A percentile compares a stretch with the other conserved stretches of the same genome.
These are phyloP conservation scores for Bombus fervidus DNA, from an alignment of 1,140 invertebrate genomes.

Conservation along the genomic window DNA sequence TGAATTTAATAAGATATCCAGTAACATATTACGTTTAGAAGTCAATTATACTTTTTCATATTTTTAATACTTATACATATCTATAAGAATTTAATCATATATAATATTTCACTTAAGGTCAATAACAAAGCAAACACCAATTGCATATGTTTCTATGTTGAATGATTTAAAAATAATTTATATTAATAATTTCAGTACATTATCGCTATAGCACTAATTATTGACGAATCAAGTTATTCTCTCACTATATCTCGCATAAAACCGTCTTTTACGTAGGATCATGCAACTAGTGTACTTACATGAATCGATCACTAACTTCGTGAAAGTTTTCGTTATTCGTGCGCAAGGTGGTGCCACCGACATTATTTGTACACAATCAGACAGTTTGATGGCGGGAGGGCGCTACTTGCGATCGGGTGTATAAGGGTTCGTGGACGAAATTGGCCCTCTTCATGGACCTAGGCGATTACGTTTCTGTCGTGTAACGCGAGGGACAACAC, in stretches of 20 bases:
- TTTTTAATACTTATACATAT: no score
- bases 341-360: constrained; percentile 10
- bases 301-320: neutral
- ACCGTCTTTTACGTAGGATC: neutral
- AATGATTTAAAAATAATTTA: no score
- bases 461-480: constrained; percentile 1
- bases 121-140: no score
- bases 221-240: neutral
- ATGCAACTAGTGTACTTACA: neutral
- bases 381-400: constrained; percentile 26
- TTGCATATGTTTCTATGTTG: no score
- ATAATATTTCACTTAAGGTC: no score
- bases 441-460: constrained; percentile 15
- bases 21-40: neutral
- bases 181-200: neutral
- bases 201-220: neutral
- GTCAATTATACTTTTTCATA: neutral
- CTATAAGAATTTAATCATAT: no score
- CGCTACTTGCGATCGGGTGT: constrained; percentile 35
- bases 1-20: neutral
- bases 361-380: neutral
- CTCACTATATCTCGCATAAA: neutral
- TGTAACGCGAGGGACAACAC: neutral
- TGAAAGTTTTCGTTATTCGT: no score
- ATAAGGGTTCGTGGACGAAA: constrained; percentile 35